phyloP scores from a whole-genome alignment of 2,113 vertebrate genomes.

The Coracopsis vasa region DNA sequence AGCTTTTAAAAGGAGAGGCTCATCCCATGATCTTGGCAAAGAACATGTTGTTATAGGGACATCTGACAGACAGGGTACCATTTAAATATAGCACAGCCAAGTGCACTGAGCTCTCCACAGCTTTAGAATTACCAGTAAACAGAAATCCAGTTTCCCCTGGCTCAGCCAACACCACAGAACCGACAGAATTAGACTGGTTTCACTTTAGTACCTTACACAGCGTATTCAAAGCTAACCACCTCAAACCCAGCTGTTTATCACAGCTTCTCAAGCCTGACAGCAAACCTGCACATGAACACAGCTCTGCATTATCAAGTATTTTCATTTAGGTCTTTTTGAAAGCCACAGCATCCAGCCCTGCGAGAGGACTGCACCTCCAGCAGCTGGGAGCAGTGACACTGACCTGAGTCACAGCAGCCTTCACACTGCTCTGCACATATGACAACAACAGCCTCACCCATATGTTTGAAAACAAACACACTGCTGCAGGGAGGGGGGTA shows the following conservation, averaged over 20 bases:
- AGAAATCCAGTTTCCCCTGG: background rate
- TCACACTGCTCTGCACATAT: fast-evolving
- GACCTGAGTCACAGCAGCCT: background rate
- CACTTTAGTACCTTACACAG: background rate
- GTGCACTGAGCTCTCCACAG: background rate
- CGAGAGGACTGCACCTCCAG: fast-evolving
- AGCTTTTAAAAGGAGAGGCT: background rate
- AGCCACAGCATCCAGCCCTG: background rate
- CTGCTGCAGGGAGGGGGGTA: background rate
- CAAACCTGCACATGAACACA: fast-evolving
- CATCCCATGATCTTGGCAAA: background rate
- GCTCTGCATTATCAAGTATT: fast-evolving
- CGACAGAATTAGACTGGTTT: background rate
- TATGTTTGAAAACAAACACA: fast-evolving
- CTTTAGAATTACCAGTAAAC: background rate
- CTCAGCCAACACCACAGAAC: background rate
- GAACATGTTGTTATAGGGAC: background rate
- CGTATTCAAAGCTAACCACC: background rate
- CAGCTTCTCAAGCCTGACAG: background rate
- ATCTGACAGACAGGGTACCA: background rate
- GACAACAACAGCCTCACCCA: background rate
- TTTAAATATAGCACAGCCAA: slow-evolving; percentile 13
- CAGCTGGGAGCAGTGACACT: background rate
- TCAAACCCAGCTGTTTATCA: background rate
- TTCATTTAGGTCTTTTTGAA: background rate